Conservation (phyloP, 2,888 invertebrate species). For the Leptogaster cylindrica region DNA sequence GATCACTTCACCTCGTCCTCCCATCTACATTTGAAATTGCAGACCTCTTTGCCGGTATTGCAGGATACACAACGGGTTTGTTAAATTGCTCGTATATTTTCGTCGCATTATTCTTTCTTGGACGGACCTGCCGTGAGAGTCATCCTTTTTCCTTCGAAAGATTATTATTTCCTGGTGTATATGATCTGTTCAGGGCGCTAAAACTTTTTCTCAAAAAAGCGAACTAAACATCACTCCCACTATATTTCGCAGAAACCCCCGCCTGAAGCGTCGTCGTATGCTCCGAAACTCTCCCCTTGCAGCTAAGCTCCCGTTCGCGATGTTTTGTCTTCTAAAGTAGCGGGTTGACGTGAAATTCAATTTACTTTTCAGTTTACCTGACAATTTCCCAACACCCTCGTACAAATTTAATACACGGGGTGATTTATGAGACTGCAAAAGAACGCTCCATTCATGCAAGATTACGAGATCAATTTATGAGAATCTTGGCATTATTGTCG, state of each 20-base stretch:
- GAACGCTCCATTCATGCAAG: background rate
- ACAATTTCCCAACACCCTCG: conserved; percentile 38
- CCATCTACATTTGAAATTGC: background rate
- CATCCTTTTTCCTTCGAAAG: conserved; percentile 5
- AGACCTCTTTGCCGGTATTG: too few relatives aligned
- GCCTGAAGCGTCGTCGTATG: too few relatives aligned
- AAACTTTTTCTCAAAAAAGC: too few relatives aligned
- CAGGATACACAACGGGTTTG: too few relatives aligned
- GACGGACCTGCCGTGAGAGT: too few relatives aligned
- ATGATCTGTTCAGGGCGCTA: background rate
- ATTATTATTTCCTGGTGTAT: background rate
- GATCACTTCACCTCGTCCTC: background rate
- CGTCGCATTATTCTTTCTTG: too few relatives aligned
- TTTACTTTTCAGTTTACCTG: conserved; percentile 44
- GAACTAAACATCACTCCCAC: too few relatives aligned
- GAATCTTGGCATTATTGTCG: background rate
- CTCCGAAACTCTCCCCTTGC: conserved; percentile 15
- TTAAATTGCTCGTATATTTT: too few relatives aligned
- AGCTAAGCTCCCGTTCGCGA: background rate
- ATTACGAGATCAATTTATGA: background rate
- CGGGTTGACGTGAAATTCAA: conserved; percentile 42
- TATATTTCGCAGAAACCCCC: too few relatives aligned
- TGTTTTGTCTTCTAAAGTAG: conserved; percentile 13
- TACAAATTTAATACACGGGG: conserved; percentile 43
- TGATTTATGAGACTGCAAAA: conserved; percentile 36